Evolutionary conservation across 2,797 vertebrate genomes (phyloP), one percentile per base, ranked within the genome.

Genomic region (Danio tinwini): DNA sequence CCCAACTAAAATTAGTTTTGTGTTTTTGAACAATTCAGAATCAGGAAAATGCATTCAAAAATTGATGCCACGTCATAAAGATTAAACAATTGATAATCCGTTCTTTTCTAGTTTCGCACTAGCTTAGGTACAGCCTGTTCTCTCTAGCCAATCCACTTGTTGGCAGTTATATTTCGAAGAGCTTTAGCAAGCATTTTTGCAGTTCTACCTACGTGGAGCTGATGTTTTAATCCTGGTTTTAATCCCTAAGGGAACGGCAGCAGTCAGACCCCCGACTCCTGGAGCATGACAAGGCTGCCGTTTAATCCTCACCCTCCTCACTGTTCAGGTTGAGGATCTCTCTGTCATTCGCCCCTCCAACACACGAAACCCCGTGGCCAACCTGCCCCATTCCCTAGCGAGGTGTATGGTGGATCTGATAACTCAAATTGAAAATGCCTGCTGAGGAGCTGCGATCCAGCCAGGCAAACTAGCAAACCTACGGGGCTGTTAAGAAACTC

Each of bases 161-260:
- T 81, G 69, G 69, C 79, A 80, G 58, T 74, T 80, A 58, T 74
- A 74, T 81, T 63, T 68, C 53, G 14, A 21, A 49, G 63, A 74
- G 77, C 53, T 70, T 75, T 52, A 56, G 71, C 71, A 55, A 67
- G 78, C 47, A 29, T 29, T 83, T 64, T 67, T 72, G 13, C 81
- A 47, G 29, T 50, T 72, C 61, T 82, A 72, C 74, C 74, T 77
- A 74, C 50, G 19, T 76, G 62, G 10, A 58, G 74, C 74, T 81
- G 82, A 83, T 83, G 82, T 83, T 81, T 83, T 76, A 83, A 83
- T 83, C 82, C 59, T 37, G 56, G 53, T 77, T 83, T 83, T 81
- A 83, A 81, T 80, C 82, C 70, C 59, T 44, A 76, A 65, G 74
- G 39, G 17, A 76, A 50, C 19, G 42, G 78, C 55, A 73, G 68